These are phyloP conservation scores for Lochmaea capreae DNA, from an alignment of 2,888 invertebrate genomes.

Conservation along the genomic window DNA sequence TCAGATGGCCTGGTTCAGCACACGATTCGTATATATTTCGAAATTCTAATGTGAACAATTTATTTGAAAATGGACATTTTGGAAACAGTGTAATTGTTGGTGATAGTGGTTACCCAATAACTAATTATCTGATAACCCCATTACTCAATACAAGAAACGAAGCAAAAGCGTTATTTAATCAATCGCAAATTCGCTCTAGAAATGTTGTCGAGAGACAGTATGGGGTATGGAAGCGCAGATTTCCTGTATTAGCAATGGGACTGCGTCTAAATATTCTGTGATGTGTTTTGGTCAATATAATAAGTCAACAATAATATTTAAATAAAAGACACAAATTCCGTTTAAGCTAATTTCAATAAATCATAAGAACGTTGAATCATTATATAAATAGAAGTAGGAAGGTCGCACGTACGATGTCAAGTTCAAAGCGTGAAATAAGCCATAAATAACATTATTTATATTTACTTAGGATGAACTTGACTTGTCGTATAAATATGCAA, in stretches of 20 bases:
- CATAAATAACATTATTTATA: too few species aligned
- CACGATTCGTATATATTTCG: constrained; percentile 2
- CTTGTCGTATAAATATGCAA: too few species aligned
- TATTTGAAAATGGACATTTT: constrained; percentile 10
- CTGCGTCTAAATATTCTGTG: too few species aligned
- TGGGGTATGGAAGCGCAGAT: constrained; percentile 11
- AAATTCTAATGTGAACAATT: background rate
- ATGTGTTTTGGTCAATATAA: too few species aligned
- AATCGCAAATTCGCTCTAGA: constrained; percentile 2
- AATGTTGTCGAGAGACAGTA: constrained; percentile 6
- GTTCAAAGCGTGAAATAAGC: too few species aligned
- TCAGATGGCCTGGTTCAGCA: constrained; percentile 6
- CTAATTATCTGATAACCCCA: constrained; percentile 1
- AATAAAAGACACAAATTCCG: too few species aligned
- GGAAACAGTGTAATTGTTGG: background rate
- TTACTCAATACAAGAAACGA: background rate
- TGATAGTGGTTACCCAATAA: constrained; percentile 5
- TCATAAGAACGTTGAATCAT: too few species aligned
- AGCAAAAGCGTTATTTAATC: constrained; percentile 8
- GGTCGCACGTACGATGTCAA: too few species aligned
- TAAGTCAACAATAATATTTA: too few species aligned
- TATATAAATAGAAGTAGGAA: too few species aligned
- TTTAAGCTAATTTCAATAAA: too few species aligned
- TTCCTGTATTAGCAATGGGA: background rate
- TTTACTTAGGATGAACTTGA: too few species aligned